phyloP scores from a whole-genome alignment of 2,113 vertebrate genomes.

The Nipponia nippon region DNA sequence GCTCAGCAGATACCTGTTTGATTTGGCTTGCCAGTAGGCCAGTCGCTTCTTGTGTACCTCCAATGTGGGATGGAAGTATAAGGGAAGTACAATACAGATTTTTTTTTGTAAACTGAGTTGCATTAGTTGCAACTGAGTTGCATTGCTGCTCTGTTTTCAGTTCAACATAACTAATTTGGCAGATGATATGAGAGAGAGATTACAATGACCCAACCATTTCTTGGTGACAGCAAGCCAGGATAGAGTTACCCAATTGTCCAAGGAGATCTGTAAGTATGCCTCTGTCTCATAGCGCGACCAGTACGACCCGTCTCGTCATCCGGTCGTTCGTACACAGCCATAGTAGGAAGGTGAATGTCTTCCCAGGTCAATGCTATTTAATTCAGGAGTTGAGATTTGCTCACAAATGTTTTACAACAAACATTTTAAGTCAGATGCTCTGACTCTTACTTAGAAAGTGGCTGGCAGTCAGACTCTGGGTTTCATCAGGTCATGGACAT shows the following conservation, averaged over 20 bases:
- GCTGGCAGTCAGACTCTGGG: background rate
- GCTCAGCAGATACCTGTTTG: background rate
- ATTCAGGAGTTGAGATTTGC: background rate
- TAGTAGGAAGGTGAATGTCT: background rate
- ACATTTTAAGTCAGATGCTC: background rate
- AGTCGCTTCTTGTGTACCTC: background rate
- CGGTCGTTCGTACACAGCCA: fast-evolving
- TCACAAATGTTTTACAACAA: background rate
- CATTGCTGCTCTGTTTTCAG: background rate
- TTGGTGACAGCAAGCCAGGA: background rate
- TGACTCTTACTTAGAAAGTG: background rate
- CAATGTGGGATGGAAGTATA: background rate
- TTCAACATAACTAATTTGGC: background rate
- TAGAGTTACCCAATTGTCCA: background rate
- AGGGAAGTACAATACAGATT: background rate
- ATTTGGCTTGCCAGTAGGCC: background rate
- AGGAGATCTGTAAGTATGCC: background rate
- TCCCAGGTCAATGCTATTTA: background rate
- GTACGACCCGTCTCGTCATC: background rate
- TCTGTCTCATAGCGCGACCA: background rate
- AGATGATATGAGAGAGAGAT: background rate
- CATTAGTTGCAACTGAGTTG: background rate
- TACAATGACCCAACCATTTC: background rate
- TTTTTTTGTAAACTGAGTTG: background rate
- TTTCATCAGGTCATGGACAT: background rate